Percentiles rank a stretch among this genome's conserved stretches.
Conservation (phyloP, 2,888 invertebrate genomes). For the Elysia crispata region DNA sequence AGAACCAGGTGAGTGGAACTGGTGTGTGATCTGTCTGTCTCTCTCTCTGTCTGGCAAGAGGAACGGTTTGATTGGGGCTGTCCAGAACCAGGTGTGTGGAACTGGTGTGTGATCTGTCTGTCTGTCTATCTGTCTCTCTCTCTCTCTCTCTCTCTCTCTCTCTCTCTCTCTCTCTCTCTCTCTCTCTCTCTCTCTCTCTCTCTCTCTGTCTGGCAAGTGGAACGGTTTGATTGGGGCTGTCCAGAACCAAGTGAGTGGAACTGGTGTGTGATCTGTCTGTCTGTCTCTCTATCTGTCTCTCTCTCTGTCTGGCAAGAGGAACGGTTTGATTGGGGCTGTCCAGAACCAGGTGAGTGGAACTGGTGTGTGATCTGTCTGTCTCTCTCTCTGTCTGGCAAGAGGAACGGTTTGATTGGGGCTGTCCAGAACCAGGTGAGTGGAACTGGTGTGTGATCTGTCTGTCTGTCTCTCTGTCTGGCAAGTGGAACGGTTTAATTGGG, state of each 20-base stretch:
- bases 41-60: slow-evolving; percentile 47
- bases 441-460: too few species aligned
- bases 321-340: too few species aligned
- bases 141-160: background rate
- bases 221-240: slow-evolving; percentile 64
- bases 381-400: too few species aligned
- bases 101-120: background rate
- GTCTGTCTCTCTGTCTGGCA: too few species aligned
- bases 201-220: slow-evolving; percentile 56
- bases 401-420: too few species aligned
- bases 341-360: too few species aligned
- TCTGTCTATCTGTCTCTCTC: background rate
- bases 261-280: too few species aligned
- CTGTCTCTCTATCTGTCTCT: background rate
- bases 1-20: slow-evolving; percentile 53
- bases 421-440: too few species aligned
- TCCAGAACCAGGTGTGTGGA: slow-evolving; percentile 54
- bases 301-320: background rate
- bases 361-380: too few species aligned
- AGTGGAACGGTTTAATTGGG: too few species aligned
- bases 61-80: slow-evolving; percentile 64
- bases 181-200: slow-evolving; percentile 1
- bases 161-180: background rate
- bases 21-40: too few species aligned
- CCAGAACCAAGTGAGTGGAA: slow-evolving; percentile 54